These are phyloP conservation scores for Xestia rhomboidea DNA, from an alignment of 2,888 invertebrate genomes.

Conservation along the genomic window DNA sequence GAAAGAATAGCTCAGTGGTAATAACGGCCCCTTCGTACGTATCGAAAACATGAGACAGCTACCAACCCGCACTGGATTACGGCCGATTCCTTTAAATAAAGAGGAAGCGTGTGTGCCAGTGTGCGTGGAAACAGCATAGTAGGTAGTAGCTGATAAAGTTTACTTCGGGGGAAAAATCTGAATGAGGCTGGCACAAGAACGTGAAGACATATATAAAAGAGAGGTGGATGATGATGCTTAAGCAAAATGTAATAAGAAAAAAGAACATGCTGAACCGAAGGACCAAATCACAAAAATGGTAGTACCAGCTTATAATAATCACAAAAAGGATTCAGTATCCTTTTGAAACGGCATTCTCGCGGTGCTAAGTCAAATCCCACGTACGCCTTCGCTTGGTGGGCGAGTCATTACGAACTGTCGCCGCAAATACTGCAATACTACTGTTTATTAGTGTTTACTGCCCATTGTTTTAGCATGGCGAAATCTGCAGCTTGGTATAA, in stretches of 20 bases:
- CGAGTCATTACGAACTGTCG: constrained; percentile 65
- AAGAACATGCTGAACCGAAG: constrained; percentile 7
- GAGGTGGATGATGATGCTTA: neutral
- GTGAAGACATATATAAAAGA: neutral
- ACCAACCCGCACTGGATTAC: neutral
- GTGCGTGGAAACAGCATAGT: too few species aligned
- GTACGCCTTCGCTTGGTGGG: constrained; percentile 55
- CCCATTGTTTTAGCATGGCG: constrained; percentile 65
- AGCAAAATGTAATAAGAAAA: neutral
- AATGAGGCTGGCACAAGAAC: neutral
- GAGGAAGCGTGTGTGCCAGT: neutral
- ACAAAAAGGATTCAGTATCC: constrained; percentile 44
- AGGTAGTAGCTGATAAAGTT: too few species aligned
- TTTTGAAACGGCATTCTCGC: constrained; percentile 45
- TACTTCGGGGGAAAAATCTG: neutral
- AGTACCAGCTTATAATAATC: constrained; percentile 30
- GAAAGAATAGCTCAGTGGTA: neutral
- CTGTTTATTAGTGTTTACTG: constrained; percentile 61
- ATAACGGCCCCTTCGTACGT: neutral
- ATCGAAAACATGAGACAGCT: too few species aligned
- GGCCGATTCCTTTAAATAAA: too few species aligned
- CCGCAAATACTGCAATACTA: constrained; percentile 59
- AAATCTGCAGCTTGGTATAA: constrained; percentile 54
- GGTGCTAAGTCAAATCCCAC: constrained; percentile 64
- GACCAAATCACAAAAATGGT: constrained; percentile 17